These are phyloP conservation scores for Falcaria lacertinaria DNA, from an alignment of 2,888 invertebrate species.

Conservation along the genomic window DNA sequence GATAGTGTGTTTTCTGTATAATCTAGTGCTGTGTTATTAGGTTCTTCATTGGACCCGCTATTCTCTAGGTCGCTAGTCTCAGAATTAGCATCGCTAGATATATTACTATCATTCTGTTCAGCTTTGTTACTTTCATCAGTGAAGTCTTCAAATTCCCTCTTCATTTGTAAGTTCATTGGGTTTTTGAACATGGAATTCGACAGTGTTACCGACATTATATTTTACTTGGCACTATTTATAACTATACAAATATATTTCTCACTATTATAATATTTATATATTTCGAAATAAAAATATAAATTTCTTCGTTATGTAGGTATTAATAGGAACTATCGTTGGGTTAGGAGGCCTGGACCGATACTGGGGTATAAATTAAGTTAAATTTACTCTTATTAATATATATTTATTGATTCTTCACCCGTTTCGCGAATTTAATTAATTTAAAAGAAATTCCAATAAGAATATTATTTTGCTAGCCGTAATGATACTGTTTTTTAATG, in stretches of 20 bases:
- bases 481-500: too few species aligned
- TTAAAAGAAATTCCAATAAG: too few species aligned
- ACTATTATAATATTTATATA: conserved; percentile 52
- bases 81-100: conserved; percentile 64
- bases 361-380: conserved; percentile 17
- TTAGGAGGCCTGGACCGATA: conserved; percentile 70
- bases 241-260: conserved; percentile 52
- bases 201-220: conserved; percentile 63
- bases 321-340: conserved; percentile 80
- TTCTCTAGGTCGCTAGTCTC: conserved; percentile 69
- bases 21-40: conserved; percentile 50
- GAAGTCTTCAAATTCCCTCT: conserved; percentile 66
- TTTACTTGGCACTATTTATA: conserved; percentile 25
- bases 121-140: conserved; percentile 52
- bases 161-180: conserved; percentile 67
- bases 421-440: conserved; percentile 26
- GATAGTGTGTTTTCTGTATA: conserved; percentile 63
- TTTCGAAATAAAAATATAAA: conserved; percentile 71
- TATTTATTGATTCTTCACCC: conserved; percentile 33
- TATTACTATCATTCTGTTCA: conserved; percentile 57
- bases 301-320: conserved; percentile 75
- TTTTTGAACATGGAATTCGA: conserved; percentile 65
- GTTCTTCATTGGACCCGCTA: conserved; percentile 52
- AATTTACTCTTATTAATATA: background rate
- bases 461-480: too few species aligned